Evolutionary conservation across 2,888 invertebrate species (phyloP).

Genomic region (Allolobophora icterica): DNA sequence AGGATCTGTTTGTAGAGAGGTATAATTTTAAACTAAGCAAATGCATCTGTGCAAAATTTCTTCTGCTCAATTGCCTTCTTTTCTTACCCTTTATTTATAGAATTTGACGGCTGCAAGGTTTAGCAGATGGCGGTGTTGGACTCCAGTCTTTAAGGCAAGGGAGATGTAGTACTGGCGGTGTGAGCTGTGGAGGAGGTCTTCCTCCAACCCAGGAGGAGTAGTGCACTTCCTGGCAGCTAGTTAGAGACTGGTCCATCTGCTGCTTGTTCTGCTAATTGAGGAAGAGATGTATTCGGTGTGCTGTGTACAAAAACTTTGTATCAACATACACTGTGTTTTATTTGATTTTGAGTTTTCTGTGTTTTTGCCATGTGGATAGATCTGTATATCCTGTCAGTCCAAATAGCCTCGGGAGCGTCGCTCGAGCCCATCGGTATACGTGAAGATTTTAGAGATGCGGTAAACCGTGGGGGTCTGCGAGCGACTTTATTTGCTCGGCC

Average conservation of each 20-base stretch:
- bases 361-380: not conserved
- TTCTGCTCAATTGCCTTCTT: slow-evolving; percentile 7
- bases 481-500: not conserved
- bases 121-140: not conserved
- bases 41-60: not conserved
- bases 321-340: slow-evolving; percentile 22
- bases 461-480: not conserved
- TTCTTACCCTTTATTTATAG: not conserved
- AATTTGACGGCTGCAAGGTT: not conserved
- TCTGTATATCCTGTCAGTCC: not conserved
- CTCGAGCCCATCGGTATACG: not conserved
- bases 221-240: slow-evolving; percentile 8
- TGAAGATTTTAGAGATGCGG: not conserved
- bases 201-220: slow-evolving; percentile 8
- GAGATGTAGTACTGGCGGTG: not conserved
- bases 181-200: not conserved
- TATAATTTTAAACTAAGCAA: slow-evolving; percentile 9
- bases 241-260: slow-evolving; percentile 9
- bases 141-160: not conserved
- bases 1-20: not conserved
- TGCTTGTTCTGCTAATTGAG: slow-evolving; percentile 20
- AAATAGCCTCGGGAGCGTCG: not conserved
- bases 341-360: slow-evolving; percentile 9
- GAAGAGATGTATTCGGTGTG: not conserved
- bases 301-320: slow-evolving; percentile 21